Conservation (phyloP, 92 coral and sea anemone genomes). For the Montipora capitata region DNA sequence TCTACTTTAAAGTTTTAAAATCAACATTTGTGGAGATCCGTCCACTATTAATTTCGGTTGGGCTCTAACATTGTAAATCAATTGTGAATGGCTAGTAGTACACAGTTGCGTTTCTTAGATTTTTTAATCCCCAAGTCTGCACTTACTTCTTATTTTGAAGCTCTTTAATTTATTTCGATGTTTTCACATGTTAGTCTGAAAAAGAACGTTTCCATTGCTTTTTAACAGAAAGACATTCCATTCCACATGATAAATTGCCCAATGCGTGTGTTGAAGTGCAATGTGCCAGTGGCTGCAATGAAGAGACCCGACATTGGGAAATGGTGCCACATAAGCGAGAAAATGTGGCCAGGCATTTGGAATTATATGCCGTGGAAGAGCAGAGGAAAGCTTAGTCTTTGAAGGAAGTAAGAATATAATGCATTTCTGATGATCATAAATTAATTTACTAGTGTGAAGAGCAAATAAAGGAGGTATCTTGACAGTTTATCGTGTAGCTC, state of each 20-base stretch:
- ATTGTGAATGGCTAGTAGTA: too few species aligned
- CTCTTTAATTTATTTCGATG: too few species aligned
- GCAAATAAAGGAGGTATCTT: neutral
- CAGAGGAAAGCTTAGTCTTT: conserved; percentile 13
- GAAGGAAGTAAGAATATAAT: neutral
- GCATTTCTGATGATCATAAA: neutral
- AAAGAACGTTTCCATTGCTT: too few species aligned
- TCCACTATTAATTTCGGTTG: too few species aligned
- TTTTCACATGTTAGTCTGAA: too few species aligned
- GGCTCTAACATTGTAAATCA: too few species aligned
- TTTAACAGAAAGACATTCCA: neutral
- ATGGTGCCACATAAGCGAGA: neutral
- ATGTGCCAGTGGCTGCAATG: conserved; percentile 20
- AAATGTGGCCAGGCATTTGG: neutral
- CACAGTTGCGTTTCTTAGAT: too few species aligned
- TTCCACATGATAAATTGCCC: neutral
- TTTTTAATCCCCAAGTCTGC: too few species aligned
- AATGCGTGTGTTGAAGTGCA: neutral
- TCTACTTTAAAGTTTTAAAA: too few species aligned
- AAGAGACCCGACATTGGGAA: neutral
- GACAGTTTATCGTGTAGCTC: too few species aligned
- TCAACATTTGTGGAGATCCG: too few species aligned
- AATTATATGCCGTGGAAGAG: conserved; percentile 4
- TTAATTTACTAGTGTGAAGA: neutral
- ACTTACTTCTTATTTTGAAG: too few species aligned